Percentiles rank a stretch among this genome's conserved stretches.
Conservation (phyloP, 2,797 vertebrate species). For the Prionace glauca region DNA sequence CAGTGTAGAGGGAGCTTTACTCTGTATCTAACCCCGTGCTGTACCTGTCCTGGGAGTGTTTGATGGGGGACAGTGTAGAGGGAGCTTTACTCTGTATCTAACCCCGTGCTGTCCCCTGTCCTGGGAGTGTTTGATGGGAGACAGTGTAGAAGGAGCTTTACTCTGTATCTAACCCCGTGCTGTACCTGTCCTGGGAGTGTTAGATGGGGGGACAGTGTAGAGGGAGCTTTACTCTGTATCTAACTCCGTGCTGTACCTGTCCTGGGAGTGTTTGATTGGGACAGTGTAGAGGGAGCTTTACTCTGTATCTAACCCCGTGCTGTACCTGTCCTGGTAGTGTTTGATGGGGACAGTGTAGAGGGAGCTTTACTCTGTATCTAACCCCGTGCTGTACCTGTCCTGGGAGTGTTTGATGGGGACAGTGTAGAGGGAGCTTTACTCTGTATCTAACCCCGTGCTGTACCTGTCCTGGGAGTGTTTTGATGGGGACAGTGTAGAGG, state of each 20-base stretch:
- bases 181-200: neutral
- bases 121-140: slow-evolving; percentile 2
- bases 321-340: neutral
- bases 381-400: neutral
- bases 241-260: neutral
- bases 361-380: neutral
- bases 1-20: neutral
- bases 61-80: neutral
- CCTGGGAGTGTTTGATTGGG: too few relatives aligned
- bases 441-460: neutral
- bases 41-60: neutral
- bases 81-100: neutral
- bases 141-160: neutral
- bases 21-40: neutral
- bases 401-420: slow-evolving; percentile 1
- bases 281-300: neutral
- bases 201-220: neutral
- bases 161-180: neutral
- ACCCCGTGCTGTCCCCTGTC: neutral
- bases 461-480: neutral
- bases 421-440: slow-evolving; percentile 12
- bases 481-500: neutral
- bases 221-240: neutral
- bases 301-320: neutral
- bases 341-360: neutral